Conservation (phyloP, 2,888 invertebrate genomes). For the Drosophila melanosoma region DNA sequence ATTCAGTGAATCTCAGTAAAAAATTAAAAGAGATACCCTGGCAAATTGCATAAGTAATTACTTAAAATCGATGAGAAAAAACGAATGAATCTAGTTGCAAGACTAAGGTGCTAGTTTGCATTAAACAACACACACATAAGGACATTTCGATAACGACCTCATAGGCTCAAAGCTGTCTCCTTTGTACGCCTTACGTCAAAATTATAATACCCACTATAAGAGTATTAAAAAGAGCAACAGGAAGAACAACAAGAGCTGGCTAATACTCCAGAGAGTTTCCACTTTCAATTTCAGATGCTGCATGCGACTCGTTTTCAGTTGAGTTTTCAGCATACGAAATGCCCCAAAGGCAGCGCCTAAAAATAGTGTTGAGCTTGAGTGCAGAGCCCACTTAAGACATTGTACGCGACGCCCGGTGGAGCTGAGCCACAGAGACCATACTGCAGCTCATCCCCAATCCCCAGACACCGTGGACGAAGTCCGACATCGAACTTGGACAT, state of each 20-base stretch:
- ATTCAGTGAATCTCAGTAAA: neutral
- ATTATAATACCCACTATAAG: neutral
- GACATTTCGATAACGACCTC: neutral
- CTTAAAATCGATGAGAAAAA: neutral
- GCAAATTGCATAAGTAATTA: neutral
- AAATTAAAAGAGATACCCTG: neutral
- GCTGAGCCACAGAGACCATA: conserved; percentile 12
- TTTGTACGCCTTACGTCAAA: neutral
- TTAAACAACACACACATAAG: neutral
- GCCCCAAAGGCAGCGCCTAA: conserved; percentile 55
- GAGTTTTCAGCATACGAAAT: conserved; percentile 38
- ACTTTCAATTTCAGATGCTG: conserved; percentile 80
- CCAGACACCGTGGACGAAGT: conserved; percentile 35
- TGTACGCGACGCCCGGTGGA: conserved; percentile 38
- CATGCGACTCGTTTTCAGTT: conserved; percentile 49
- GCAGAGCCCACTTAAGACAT: conserved; percentile 58
- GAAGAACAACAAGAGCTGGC: conserved; percentile 24
- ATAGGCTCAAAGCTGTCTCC: neutral
- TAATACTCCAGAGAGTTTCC: conserved; percentile 80
- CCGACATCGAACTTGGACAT: conserved; percentile 29
- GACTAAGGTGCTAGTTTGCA: neutral
- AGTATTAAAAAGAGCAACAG: conserved; percentile 2
- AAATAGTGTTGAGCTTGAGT: conserved; percentile 59
- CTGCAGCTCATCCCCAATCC: conserved; percentile 66
- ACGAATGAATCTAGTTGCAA: neutral